Conservation (phyloP, 2,797 vertebrate species). For the Ctenopoma kingsleyae region DNA sequence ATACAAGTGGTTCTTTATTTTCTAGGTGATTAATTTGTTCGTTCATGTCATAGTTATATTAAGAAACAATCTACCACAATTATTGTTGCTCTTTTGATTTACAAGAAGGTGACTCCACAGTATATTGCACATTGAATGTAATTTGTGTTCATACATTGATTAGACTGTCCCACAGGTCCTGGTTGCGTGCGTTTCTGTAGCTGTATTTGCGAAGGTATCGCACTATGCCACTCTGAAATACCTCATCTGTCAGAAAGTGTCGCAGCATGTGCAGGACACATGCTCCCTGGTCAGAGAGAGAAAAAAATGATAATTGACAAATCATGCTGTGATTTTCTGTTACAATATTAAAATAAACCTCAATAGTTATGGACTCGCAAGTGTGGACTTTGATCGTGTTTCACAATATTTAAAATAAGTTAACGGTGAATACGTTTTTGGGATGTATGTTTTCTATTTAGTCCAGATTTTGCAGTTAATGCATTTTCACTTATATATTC, state of each 20-base stretch:
- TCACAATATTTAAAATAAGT: slow-evolving; percentile 1
- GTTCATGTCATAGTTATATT: too few relatives aligned
- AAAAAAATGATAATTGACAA: slow-evolving; percentile 24
- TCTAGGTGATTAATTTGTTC: not conserved
- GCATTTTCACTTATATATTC: not conserved
- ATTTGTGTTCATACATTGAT: slow-evolving; percentile 73
- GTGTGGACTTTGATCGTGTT: not conserved
- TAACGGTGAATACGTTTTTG: too few relatives aligned
- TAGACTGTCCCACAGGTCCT: slow-evolving; percentile 87
- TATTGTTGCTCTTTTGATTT: not conserved
- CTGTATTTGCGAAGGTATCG: slow-evolving; percentile 86
- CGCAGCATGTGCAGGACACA: slow-evolving; percentile 89
- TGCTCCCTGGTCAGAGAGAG: slow-evolving; percentile 78
- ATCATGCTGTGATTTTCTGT: not conserved
- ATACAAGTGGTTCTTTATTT: not conserved
- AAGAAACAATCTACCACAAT: not conserved
- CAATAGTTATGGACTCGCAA: not conserved
- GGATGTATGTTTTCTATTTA: not conserved
- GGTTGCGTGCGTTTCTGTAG: slow-evolving; percentile 84
- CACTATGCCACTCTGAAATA: slow-evolving; percentile 86
- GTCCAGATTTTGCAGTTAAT: not conserved
- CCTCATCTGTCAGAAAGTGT: slow-evolving; percentile 85
- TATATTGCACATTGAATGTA: not conserved
- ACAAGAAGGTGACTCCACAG: not conserved
- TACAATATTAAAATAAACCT: not conserved